Conservation (phyloP, 2,113 vertebrate genomes). For the Psittacara wagleri region DNA sequence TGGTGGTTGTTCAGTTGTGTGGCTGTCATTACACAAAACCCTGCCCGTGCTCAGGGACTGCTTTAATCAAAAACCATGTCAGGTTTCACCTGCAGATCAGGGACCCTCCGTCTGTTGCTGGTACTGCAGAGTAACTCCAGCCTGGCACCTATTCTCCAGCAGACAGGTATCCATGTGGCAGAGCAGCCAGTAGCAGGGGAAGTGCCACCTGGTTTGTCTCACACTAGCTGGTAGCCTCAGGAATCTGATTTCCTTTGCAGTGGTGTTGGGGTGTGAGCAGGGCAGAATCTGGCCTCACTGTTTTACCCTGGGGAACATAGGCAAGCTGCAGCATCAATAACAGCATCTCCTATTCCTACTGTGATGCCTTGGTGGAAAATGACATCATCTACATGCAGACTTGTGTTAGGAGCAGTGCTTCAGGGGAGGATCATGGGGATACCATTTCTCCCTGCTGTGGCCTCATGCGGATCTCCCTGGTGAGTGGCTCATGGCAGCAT, state of each 20-base stretch:
- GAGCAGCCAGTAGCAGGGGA: not conserved
- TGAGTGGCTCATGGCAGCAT: not conserved
- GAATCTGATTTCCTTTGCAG: not conserved
- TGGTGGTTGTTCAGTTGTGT: not conserved
- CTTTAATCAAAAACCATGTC: not conserved
- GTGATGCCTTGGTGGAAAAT: accelerated
- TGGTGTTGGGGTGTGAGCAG: accelerated
- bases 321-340: not conserved
- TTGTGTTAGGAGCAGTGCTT: not conserved
- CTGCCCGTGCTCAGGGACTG: not conserved
- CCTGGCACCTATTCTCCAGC: not conserved
- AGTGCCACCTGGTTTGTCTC: not conserved
- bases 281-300: not conserved
- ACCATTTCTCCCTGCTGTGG: accelerated
- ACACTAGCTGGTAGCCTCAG: not conserved
- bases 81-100: not conserved
- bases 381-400: not conserved
- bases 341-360: not conserved
- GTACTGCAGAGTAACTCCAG: not conserved
- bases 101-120: not conserved
- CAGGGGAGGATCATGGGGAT: not conserved
- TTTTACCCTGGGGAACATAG: not conserved
- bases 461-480: not conserved
- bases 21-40: not conserved
- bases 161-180: not conserved